phyloP scores from a whole-genome alignment of 2,888 invertebrate species.

The Luperina testacea region DNA sequence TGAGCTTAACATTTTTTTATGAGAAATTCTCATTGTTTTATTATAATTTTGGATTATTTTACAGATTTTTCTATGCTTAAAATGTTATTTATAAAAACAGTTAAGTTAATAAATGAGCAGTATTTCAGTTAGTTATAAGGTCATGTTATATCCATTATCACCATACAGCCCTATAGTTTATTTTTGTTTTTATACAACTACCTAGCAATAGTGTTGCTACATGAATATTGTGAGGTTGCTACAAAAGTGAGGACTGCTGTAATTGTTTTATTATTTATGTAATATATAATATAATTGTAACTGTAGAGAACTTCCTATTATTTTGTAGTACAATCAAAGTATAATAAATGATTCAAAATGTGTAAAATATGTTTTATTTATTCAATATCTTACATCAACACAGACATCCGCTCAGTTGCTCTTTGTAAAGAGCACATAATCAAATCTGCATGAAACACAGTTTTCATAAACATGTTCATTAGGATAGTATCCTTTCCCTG shows the following conservation, averaged over 20 bases:
- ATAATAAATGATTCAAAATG: conserved; percentile 89
- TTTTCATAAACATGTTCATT: too few relatives aligned
- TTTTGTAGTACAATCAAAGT: conserved; percentile 90
- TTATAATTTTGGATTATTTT: conserved; percentile 68
- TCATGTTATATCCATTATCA: conserved; percentile 69
- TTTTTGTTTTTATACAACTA: conserved; percentile 70
- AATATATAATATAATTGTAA: conserved; percentile 86
- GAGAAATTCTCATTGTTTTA: conserved; percentile 77
- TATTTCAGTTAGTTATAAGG: conserved; percentile 85
- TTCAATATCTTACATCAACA: conserved; percentile 23
- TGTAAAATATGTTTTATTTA: conserved; percentile 68
- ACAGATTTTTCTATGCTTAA: conserved; percentile 73
- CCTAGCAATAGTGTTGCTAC: conserved; percentile 73
- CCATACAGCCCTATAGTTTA: conserved; percentile 65
- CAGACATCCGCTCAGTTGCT: too few relatives aligned
- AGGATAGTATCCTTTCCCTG: neutral
- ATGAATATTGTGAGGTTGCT: conserved; percentile 75
- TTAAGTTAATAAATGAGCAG: conserved; percentile 83
- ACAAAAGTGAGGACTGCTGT: conserved; percentile 82
- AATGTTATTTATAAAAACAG: conserved; percentile 80
- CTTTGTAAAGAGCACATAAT: neutral
- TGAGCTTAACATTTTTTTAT: conserved; percentile 59
- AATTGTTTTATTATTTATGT: conserved; percentile 88
- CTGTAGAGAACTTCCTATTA: conserved; percentile 90
- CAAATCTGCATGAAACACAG: neutral